A percentile compares a stretch with the other conserved stretches of the same genome.
phyloP scores from a whole-genome alignment of 2,888 invertebrate species.

The Pheosia gnoma region DNA sequence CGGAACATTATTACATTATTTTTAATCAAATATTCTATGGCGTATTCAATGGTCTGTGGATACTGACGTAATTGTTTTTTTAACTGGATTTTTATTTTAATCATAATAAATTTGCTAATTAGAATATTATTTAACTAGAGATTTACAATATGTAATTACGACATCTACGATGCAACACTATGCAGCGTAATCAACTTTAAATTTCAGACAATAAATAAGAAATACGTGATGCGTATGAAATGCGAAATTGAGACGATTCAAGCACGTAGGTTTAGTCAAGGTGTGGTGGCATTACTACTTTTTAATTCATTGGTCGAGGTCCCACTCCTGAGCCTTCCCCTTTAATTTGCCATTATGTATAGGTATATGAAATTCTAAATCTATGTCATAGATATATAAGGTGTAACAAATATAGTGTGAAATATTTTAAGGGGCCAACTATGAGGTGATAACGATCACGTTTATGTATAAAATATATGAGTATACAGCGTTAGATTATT shows the following conservation, averaged over 20 bases:
- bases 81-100: background rate
- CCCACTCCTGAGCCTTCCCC: too few species aligned
- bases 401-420: too few species aligned
- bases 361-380: too few species aligned
- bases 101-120: background rate
- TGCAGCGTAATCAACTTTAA: slow-evolving; percentile 9
- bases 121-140: background rate
- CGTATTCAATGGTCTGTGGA: slow-evolving; percentile 19
- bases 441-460: too few species aligned
- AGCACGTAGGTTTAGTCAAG: background rate
- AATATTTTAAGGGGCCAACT: too few species aligned
- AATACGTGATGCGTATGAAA: background rate
- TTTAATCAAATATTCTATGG: background rate
- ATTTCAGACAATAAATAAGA: background rate
- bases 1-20: background rate
- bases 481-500: too few species aligned
- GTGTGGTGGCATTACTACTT: background rate
- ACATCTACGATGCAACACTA: slow-evolving; percentile 17
- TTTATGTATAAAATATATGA: too few species aligned
- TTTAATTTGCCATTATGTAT: too few species aligned
- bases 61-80: slow-evolving; percentile 9
- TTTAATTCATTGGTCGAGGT: too few species aligned
- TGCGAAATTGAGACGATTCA: slow-evolving; percentile 3
- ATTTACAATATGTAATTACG: slow-evolving; percentile 7
- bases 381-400: too few species aligned